Conservation (phyloP, 1,140 invertebrate species). For the Leptopilina clavipes region DNA sequence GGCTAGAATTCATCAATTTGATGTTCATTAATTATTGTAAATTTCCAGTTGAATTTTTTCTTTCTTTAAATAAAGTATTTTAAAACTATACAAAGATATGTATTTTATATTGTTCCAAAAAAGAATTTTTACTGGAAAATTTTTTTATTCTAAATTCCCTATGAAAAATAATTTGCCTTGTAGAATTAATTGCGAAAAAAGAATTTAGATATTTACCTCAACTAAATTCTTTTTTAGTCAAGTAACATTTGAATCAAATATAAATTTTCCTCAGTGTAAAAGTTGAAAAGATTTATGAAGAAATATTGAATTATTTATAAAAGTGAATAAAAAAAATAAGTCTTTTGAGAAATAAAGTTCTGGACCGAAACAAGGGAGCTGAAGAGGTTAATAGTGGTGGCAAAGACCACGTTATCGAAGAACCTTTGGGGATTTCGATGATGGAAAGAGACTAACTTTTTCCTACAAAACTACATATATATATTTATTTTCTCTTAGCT, state of each 20-base stretch:
- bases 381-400: conserved; percentile 2
- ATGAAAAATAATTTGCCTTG: too few relatives aligned
- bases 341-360: conserved; percentile 12
- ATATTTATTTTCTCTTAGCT: conserved; percentile 50
- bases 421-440: conserved; percentile 54
- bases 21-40: too few relatives aligned
- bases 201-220: too few relatives aligned
- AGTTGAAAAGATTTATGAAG: not conserved
- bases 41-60: too few relatives aligned
- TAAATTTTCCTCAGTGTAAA: not conserved
- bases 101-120: too few relatives aligned
- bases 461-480: conserved; percentile 52
- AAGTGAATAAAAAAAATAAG: not conserved
- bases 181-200: too few relatives aligned
- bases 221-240: too few relatives aligned
- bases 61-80: too few relatives aligned
- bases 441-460: conserved; percentile 53
- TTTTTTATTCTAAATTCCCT: too few relatives aligned
- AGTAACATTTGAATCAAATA: too few relatives aligned
- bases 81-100: too few relatives aligned
- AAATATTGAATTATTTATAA: not conserved
- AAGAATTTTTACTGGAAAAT: too few relatives aligned
- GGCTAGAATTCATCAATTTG: not conserved
- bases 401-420: conserved; percentile 48
- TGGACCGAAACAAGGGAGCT: conserved; percentile 13